These are phyloP conservation scores for Drosophila monieri DNA, from an alignment of 2,888 invertebrate genomes.

Conservation along the genomic window DNA sequence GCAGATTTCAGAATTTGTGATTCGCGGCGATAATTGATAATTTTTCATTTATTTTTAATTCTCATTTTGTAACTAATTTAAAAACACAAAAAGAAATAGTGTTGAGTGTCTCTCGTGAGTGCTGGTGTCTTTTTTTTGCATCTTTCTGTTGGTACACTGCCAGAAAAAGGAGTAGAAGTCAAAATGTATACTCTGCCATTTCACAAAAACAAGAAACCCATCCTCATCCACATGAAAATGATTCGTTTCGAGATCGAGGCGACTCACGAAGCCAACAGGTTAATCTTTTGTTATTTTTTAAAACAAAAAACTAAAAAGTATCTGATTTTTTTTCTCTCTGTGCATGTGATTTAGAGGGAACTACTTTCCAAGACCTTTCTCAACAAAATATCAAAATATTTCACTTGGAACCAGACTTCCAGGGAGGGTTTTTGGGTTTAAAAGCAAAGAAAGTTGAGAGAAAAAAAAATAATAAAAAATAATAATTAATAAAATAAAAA, in stretches of 20 bases:
- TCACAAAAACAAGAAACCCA: slow-evolving; percentile 14
- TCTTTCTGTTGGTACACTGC: neutral
- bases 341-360: neutral
- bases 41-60: slow-evolving; percentile 12
- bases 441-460: slow-evolving; percentile 13
- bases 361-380: slow-evolving; percentile 37
- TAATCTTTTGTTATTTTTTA: slow-evolving; percentile 6
- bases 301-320: neutral
- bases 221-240: slow-evolving; percentile 36
- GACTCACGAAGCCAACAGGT: slow-evolving; percentile 24
- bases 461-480: slow-evolving; percentile 5
- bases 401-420: slow-evolving; percentile 44
- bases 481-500: neutral
- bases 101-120: neutral
- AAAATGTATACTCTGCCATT: slow-evolving; percentile 29
- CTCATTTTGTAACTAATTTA: neutral
- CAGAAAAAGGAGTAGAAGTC: neutral
- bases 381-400: neutral
- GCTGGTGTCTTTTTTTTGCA: neutral
- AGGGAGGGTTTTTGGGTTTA: slow-evolving; percentile 40
- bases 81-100: neutral
- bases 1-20: slow-evolving; percentile 61
- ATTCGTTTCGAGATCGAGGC: slow-evolving; percentile 28
- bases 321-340: neutral
- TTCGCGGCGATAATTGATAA: slow-evolving; percentile 48